phyloP scores from a whole-genome alignment of 1,140 invertebrate species.

The Drosophila azteca region DNA sequence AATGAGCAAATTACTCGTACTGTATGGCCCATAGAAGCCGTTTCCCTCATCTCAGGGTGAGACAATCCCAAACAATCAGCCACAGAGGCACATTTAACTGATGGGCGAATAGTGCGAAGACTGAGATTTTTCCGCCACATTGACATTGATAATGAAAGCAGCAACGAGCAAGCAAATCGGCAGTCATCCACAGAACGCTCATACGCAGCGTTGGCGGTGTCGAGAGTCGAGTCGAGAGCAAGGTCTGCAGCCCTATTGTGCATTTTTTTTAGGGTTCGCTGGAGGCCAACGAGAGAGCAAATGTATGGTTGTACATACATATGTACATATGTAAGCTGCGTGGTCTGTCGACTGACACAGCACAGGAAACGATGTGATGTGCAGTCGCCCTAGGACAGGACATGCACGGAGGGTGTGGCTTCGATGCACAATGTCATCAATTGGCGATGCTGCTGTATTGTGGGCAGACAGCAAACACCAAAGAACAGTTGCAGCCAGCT shows the following conservation, averaged over 20 bases:
- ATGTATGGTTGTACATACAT: too few relatives aligned
- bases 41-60: slow-evolving; percentile 15
- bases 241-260: slow-evolving; percentile 33
- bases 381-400: slow-evolving; percentile 23
- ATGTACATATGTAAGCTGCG: slow-evolving; percentile 1
- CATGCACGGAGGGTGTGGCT: slow-evolving; percentile 9
- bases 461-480: too few relatives aligned
- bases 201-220: slow-evolving; percentile 52
- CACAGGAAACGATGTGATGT: slow-evolving; percentile 27
- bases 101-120: not conserved
- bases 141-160: slow-evolving; percentile 74
- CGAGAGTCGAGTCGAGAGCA: slow-evolving; percentile 7
- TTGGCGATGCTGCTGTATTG: not conserved
- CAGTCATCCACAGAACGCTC: slow-evolving; percentile 34
- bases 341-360: slow-evolving; percentile 7
- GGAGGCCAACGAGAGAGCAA: too few relatives aligned
- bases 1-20: not conserved
- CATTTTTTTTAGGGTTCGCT: too few relatives aligned
- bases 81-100: slow-evolving; percentile 2
- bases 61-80: slow-evolving; percentile 21
- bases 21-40: slow-evolving; percentile 17
- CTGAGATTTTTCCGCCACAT: slow-evolving; percentile 29
- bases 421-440: not conserved
- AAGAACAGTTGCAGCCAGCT: not conserved
- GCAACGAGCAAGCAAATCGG: slow-evolving; percentile 24